phyloP scores from a whole-genome alignment of 2,113 vertebrate genomes.

The Telmatochromis sp. region DNA sequence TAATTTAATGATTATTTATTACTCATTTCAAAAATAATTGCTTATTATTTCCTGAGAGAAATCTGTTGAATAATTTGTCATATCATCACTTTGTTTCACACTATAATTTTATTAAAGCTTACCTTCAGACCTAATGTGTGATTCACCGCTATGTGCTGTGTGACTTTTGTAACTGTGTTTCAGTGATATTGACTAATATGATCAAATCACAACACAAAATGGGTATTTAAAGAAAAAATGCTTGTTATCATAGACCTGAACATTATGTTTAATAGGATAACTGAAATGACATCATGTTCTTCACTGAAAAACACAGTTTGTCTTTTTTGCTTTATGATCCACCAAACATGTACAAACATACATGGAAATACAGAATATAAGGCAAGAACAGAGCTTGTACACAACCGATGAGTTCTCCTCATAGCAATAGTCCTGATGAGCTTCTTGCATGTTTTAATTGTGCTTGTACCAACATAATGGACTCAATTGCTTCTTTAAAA shows the following conservation, averaged over 20 bases:
- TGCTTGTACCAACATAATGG: no score
- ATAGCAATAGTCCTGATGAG: no score
- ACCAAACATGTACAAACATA: neutral
- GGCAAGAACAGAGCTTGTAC: neutral
- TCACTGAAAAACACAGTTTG: neutral
- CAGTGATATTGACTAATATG: neutral
- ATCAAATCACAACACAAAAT: neutral
- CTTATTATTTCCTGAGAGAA: neutral
- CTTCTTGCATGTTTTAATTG: no score
- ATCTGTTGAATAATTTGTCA: neutral
- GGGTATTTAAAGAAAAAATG: neutral
- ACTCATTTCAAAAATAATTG: neutral
- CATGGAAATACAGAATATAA: neutral
- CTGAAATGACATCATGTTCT: neutral
- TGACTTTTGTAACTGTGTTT: neutral
- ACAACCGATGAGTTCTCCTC: neutral
- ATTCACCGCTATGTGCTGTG: neutral
- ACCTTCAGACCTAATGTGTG: neutral
- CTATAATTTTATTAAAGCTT: neutral
- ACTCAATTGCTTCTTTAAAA: no score
- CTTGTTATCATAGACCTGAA: neutral
- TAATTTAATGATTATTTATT: slow-evolving; percentile 10
- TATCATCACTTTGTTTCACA: neutral
- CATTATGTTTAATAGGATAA: neutral
- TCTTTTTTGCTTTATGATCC: neutral